Percentiles rank a stretch among this genome's conserved stretches.
phyloP scores from a whole-genome alignment of 2,113 vertebrate genomes.

The Pseudorhombus dupliciocellatus region DNA sequence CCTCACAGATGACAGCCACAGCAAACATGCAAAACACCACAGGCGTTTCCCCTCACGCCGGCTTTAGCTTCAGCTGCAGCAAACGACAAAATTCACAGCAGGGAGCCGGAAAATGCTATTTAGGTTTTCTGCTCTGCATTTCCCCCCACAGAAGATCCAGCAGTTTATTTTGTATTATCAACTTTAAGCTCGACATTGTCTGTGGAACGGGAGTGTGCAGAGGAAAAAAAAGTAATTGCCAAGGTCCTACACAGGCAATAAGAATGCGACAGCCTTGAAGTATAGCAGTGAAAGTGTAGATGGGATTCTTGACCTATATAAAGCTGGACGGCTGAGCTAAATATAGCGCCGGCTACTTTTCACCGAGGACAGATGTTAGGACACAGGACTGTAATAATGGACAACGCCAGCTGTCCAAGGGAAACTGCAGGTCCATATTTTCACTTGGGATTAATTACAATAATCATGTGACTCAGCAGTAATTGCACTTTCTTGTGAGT shows the following conservation, averaged over 20 bases:
- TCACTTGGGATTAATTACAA: slow-evolving; percentile 31
- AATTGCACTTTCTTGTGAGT: slow-evolving; percentile 39
- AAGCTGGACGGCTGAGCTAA: slow-evolving; percentile 67
- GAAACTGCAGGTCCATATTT: slow-evolving; percentile 17
- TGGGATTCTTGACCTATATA: slow-evolving; percentile 78
- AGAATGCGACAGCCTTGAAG: slow-evolving; percentile 26
- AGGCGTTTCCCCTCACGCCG: slow-evolving; percentile 18
- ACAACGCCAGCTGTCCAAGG: slow-evolving; percentile 32
- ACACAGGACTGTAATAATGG: slow-evolving; percentile 54
- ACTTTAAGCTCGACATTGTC: background rate
- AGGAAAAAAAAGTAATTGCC: slow-evolving; percentile 33
- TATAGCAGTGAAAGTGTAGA: slow-evolving; percentile 47
- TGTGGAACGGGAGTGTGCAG: slow-evolving; percentile 25
- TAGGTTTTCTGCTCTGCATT: slow-evolving; percentile 5
- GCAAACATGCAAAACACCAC: slow-evolving; percentile 39
- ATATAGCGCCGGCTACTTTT: slow-evolving; percentile 68
- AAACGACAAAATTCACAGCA: slow-evolving; percentile 40
- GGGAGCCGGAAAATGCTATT: background rate
- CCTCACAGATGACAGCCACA: slow-evolving; percentile 43
- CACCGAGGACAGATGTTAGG: slow-evolving; percentile 74
- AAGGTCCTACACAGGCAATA: slow-evolving; percentile 23
- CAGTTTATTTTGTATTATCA: background rate
- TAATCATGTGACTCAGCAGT: slow-evolving; percentile 41
- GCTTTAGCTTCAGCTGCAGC: slow-evolving; percentile 6
- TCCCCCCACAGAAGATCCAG: background rate